Conservation (phyloP, 2,113 vertebrate species). For the Rhabdomys dilectus region DNA sequence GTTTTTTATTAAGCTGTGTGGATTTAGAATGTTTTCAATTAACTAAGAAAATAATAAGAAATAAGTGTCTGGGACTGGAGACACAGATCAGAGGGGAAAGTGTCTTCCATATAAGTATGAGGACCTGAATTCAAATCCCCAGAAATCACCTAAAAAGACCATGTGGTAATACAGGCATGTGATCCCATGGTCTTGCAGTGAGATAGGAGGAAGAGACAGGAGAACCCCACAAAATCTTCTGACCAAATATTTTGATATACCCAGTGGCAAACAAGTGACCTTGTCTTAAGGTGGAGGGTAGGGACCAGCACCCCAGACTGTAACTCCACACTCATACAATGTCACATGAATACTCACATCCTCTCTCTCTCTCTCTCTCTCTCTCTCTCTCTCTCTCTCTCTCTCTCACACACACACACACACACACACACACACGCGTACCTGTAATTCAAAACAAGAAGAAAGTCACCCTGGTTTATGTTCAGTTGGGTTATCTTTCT, state of each 20-base stretch:
- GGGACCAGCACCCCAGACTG: not conserved
- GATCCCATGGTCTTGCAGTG: not conserved
- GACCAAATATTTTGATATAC: not conserved
- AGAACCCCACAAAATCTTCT: not conserved
- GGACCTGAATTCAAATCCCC: not conserved
- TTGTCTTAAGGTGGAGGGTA: not conserved
- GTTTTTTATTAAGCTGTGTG: not conserved
- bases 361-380: too few species aligned
- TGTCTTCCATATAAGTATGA: not conserved
- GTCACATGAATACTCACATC: not conserved
- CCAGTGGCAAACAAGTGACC: not conserved
- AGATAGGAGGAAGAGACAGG: not conserved
- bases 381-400: too few species aligned
- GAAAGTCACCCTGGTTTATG: not conserved
- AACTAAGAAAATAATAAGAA: not conserved
- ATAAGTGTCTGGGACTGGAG: not conserved
- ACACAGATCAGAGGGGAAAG: not conserved
- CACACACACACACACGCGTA: not conserved
- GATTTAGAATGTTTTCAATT: conserved; percentile 39
- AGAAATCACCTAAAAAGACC: not conserved
- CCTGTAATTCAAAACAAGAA: not conserved
- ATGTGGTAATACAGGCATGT: not conserved
- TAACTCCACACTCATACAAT: not conserved
- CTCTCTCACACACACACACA: too few species aligned
- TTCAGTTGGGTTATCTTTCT: conserved; percentile 13